Base-by-base conservation (phyloP, 2,113 vertebrate genomes). In the Gulo gulo region DNA sequence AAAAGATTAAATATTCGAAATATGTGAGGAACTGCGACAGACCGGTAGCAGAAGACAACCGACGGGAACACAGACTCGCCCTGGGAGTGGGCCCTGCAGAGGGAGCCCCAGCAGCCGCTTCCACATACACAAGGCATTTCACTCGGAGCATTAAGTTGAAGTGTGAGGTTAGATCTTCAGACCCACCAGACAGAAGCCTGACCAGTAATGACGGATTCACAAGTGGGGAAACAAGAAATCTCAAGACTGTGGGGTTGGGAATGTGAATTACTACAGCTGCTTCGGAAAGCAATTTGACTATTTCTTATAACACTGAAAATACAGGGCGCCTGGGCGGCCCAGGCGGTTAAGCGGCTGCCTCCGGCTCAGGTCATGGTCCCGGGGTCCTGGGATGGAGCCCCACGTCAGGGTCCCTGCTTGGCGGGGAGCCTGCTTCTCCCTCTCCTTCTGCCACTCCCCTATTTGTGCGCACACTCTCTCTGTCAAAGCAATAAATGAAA, bases 71-170 rank as follows among this genome's bases (percentile, higher is more conserved):
- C 23, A 39, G 24, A 15, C 52, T 4, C 42, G 21, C 26, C 47
- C 29, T 15, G 34, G 10, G 52, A 47, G 23, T 2, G 61, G 29
- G 47, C 59, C n/a, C 55, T 1, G 7, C 4, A 11, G n/a, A 55
- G 20, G 42, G 36, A 12, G 34, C 1, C 3, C 42, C 16, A 1
- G 3, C 14, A 31, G 11, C 13, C 1, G 6, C 23, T 0, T 24
- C 12, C 7, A 1, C 26, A 15, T 16, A 4, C 29, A 11, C 34
- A 21, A 52, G 55, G n/a, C 26, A 3, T 15, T 3, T n/a, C 1
- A n/a, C 31, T 11, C 34, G 52, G 52, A 24, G 31, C 47, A 76
- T 9, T 3, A n/a, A 39, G 39, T 21, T n/a, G 16, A 1, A n/a
- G 52, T 21, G 57, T 21, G 50, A 52, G 29, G 34, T 20, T 12